phyloP scores from a whole-genome alignment of 2,797 vertebrate species.

The Sebastes hubbsi region DNA sequence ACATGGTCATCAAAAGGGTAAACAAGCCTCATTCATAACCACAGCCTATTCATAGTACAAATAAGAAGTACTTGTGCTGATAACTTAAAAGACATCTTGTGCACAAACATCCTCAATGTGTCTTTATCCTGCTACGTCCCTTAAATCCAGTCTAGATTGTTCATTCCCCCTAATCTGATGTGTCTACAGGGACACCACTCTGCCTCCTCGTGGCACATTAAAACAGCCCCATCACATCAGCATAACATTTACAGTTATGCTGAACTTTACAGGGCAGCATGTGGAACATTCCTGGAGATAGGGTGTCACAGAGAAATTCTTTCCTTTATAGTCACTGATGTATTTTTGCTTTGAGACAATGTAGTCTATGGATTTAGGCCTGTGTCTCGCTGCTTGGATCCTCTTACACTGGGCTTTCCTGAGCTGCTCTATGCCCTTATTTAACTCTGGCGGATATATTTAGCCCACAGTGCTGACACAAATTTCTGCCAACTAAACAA shows the following conservation, averaged over 20 bases:
- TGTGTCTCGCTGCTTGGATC: conserved; percentile 69
- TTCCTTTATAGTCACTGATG: conserved; percentile 83
- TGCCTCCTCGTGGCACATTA: conserved; percentile 18
- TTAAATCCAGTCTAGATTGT: background rate
- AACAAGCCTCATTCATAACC: conserved; percentile 86
- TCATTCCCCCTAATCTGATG: conserved; percentile 6
- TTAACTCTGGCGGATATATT: conserved; percentile 84
- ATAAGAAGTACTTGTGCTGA: conserved; percentile 24
- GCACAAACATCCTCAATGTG: background rate
- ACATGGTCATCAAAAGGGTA: conserved; percentile 80
- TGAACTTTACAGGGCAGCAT: conserved; percentile 73
- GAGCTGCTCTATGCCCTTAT: conserved; percentile 84
- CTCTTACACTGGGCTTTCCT: conserved; percentile 84
- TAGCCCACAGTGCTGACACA: conserved; percentile 80
- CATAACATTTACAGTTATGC: conserved; percentile 66
- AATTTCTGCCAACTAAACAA: conserved; percentile 84
- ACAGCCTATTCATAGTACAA: conserved; percentile 49
- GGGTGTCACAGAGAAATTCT: conserved; percentile 82
- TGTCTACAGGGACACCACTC: background rate
- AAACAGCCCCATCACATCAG: conserved; percentile 53
- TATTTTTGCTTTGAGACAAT: conserved; percentile 85
- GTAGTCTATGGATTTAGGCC: conserved; percentile 76
- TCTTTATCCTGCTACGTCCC: background rate
- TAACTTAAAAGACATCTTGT: background rate
- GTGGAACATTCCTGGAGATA: conserved; percentile 83